phyloP scores from a whole-genome alignment of 2,797 vertebrate species.

The Molossus molossus region DNA sequence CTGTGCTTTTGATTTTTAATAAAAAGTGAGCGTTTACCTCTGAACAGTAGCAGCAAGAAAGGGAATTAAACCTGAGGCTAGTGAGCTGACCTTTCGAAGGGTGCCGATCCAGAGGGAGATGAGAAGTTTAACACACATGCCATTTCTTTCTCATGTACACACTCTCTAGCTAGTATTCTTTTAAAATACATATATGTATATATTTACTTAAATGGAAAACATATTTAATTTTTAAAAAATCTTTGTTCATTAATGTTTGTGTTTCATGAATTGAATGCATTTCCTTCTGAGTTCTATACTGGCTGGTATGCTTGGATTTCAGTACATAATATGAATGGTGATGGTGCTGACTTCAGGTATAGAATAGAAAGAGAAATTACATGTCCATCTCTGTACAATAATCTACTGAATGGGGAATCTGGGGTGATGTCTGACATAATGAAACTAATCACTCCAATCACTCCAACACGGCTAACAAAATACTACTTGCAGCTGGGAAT shows the following conservation, averaged over 20 bases:
- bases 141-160: not conserved
- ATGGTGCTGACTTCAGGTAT: conserved; percentile 55
- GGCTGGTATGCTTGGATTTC: conserved; percentile 80
- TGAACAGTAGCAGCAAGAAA: conserved; percentile 89
- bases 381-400: conserved; percentile 69
- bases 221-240: conserved; percentile 39
- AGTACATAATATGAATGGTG: conserved; percentile 58
- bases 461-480: conserved; percentile 7
- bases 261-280: not conserved
- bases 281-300: conserved; percentile 57
- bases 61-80: conserved; percentile 90
- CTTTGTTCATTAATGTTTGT: conserved; percentile 55
- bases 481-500: not conserved
- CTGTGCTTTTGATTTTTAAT: conserved; percentile 92
- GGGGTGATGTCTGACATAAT: conserved; percentile 62
- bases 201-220: conserved; percentile 70
- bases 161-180: conserved; percentile 22
- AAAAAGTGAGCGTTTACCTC: conserved; percentile 90
- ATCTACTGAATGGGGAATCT: conserved; percentile 80
- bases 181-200: not conserved
- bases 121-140: conserved; percentile 62
- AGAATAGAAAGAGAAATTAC: conserved; percentile 79
- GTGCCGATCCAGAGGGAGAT: conserved; percentile 82
- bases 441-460: conserved; percentile 65
- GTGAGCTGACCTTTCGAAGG: conserved; percentile 88